Evolutionary conservation across 2,113 vertebrate species (phyloP), one percentile per base, ranked within the genome.

Genomic region (Chionomys nivalis): DNA sequence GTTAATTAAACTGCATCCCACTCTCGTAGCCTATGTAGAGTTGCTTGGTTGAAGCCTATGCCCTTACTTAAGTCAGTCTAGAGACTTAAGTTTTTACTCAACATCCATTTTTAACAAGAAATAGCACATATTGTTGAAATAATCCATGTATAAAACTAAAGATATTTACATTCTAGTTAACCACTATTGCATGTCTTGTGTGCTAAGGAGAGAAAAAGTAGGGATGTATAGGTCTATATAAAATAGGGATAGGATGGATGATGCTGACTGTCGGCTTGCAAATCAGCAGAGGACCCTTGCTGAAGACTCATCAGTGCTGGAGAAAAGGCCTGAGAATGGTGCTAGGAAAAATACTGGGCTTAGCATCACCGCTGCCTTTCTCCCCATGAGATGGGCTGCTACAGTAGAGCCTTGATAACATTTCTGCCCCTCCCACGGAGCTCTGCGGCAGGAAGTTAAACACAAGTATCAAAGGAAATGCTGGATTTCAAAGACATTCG

Each of bases 291-390:
- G 68, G 86, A 90, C 70, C 97, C 81, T 73, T 89, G 88, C 83
- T 95, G 82, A 73, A 86, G 90, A 52, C 36, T 58, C 94, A 93
- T 91, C 96, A 93, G 93, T 83, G 47, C 83, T 92, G 94, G 96
- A 93, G 96, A 94, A 94, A 97, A 95, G 93, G 87, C 72, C 86
- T 23, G 44, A 65, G 88, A 49, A 78, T 87, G 88, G 61, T 88
- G 87, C 88, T 42, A 63, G 89, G 11, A 85, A 96, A 89, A 95
- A 75, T 21, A 87, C n/a, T 92, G 90, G 90, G 85, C 77, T 90
- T 90, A 97, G 82, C 93, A 96, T 58, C 89, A 47, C 89, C 94
- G 66, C 66, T 96, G 47, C 1, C 96, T 96, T 97, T 92, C 78
- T 33, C 97, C 81, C 70, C 13, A 2, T 75, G 70, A 97, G 55